A percentile compares a stretch with the other conserved stretches of the same genome.
phyloP scores from a whole-genome alignment of 2,113 vertebrate genomes.

The Pantherophis guttatus region DNA sequence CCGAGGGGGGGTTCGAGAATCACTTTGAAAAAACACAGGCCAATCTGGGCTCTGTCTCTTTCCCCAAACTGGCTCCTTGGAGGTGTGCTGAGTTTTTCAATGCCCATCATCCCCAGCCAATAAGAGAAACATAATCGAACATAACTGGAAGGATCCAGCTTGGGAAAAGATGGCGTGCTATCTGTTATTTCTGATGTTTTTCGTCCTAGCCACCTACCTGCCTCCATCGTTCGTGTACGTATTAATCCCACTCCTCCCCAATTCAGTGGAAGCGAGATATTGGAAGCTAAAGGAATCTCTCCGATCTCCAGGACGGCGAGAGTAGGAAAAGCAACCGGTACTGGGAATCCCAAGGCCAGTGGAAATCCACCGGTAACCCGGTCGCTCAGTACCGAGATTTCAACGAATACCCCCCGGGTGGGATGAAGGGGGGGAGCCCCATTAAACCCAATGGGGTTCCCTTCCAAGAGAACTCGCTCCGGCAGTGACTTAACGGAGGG shows the following conservation, averaged over 20 bases:
- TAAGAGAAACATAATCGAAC: background rate
- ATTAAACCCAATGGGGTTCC: background rate
- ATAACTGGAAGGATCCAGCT: background rate
- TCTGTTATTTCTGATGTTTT: background rate
- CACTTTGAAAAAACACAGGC: background rate
- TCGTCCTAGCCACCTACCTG: too few species aligned
- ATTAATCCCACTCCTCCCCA: too few species aligned
- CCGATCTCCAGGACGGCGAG: background rate
- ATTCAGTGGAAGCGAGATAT: background rate
- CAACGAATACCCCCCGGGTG: background rate
- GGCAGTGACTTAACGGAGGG: background rate
- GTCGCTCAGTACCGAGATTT: background rate
- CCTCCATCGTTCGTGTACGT: background rate
- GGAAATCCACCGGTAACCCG: background rate
- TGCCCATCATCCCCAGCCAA: background rate
- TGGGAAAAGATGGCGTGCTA: background rate
- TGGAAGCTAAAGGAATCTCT: background rate
- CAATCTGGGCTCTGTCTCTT: background rate
- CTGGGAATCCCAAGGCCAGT: background rate
- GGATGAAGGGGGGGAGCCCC: background rate
- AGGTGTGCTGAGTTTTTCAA: background rate
- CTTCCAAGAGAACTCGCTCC: background rate
- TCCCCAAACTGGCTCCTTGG: background rate
- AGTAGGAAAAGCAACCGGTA: background rate
- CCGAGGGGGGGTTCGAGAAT: too few species aligned